Evolutionary conservation across 2,888 invertebrate genomes (phyloP), one percentile per base, ranked within the genome.

Genomic region (Hymenopus coronatus): DNA sequence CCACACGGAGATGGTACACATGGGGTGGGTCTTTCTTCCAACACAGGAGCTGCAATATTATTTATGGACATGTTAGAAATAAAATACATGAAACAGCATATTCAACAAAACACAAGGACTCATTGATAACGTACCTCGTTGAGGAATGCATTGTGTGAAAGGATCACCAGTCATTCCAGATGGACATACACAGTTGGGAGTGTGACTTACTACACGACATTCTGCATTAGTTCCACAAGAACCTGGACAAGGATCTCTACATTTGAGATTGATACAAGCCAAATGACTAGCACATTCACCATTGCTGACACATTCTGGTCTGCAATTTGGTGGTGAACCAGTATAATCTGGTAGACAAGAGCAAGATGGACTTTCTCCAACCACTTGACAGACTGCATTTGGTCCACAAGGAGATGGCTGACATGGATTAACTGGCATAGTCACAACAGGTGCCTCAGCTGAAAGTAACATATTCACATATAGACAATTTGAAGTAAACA

Each of bases 251-350:
- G 97, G 95, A 54, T 94, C 92, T 93, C 88, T 91, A 90, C 95
- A 95, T 91, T 94, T 94, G 90, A 94, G 93, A 90, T 93, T 92
- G 7, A 96, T 94, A 92, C 97, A 97, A 84, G 97, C 96, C 92
- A 95, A 93, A 91, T 96, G 95, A 91, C 95, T 95, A 0, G 95
- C 91, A 92, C 97, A 97, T 92, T 97, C 97, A 33, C 96, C 94
- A 92, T 95, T 97, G 2, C 95, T 94, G 25, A 92, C 95, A 92
- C 97, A 97, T 93, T 97, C 96, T 9, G 96, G 96, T 91, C 96
- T 94, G 92, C 96, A 96, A 91, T 96, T 96, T 46, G 97, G 97
- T 46, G 97, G 97, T n/a, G 95, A 94, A 89, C 97, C 97, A 90
- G 96, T 94, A 92, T 95, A 97, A 89, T 95, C 95, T 88, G 95